Percentiles rank a stretch among this genome's conserved stretches.
phyloP scores from a whole-genome alignment of 1,140 invertebrate genomes.

The Schlechtendalia chinensis region DNA sequence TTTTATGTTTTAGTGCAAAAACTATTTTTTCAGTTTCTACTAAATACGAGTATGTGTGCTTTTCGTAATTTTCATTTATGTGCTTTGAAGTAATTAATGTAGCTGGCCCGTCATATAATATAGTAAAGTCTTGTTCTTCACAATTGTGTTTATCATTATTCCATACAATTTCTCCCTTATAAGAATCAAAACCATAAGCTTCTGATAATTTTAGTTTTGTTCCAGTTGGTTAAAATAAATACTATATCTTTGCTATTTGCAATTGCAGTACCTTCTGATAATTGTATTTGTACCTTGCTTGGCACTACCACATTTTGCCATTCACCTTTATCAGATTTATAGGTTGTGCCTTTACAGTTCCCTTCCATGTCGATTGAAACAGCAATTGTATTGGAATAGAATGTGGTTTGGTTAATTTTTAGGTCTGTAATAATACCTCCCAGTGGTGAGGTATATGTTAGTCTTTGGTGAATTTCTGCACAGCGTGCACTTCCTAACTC shows the following conservation, averaged over 20 bases:
- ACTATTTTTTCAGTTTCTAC: background rate
- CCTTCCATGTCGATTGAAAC: background rate
- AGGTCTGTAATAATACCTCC: background rate
- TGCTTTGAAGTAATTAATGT: background rate
- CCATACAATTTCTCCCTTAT: background rate
- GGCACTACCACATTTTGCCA: background rate
- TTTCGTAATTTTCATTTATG: background rate
- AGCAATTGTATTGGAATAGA: background rate
- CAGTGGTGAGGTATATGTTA: background rate
- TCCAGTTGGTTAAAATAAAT: background rate
- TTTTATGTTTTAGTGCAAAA: background rate
- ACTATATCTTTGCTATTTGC: no score
- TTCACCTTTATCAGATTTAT: no score
- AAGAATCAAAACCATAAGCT: background rate
- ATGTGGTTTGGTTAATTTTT: constrained; percentile 6
- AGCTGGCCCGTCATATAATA: constrained; percentile 26
- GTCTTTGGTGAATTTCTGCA: background rate
- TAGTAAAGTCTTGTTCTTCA: background rate
- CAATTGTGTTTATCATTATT: background rate
- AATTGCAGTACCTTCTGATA: background rate
- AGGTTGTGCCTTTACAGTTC: background rate
- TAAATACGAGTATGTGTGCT: background rate
- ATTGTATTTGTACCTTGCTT: background rate
- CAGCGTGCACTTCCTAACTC: background rate
- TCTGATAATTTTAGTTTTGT: background rate